Base-by-base conservation (phyloP, 2,888 invertebrate species). In the Orchesellides sinensis region DNA sequence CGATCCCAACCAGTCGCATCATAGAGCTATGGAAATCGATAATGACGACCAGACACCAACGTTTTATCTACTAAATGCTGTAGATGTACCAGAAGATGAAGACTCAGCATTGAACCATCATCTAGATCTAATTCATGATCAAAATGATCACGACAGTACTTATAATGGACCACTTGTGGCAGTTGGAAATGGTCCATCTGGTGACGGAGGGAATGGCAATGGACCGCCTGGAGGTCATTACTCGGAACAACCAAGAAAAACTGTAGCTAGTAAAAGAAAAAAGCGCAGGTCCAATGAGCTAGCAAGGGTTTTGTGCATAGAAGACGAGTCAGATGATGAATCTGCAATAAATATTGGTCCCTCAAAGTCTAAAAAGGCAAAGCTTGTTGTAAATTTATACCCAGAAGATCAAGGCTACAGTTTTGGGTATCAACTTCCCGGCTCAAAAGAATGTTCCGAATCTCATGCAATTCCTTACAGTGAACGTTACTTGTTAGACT, bases 391-490 rank as follows among this genome's bases (percentile, higher is more conserved):
- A 0, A 88, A 86, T 65, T 52, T 88, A 19, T 87, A 88, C 72
- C 70, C 83, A 5, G 49, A 72, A n/a, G 75, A 83, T 3, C 49
- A 77, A 54, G 88, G 88, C n/a, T 88, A 88, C 54, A 84, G 83
- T 14, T 86, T 81, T 56, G 75, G 82, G 45, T 52, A 65, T 25
- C 78, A 73, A 29, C 54, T 84, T 56, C 83, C 85, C 21, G 81
- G 83, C 35, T 66, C 61, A 29, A 84, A 82, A 17, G 79, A 85
- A 21, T 69, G 35, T 27, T 74, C 72, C 12, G 82, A 85, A 74
- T 85, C 84, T 49, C 87, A 88, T 25, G 47, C 84, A 14, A 85
- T 88, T 40, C 88, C 88, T 3, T 88, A 87, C 63, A 61, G 74
- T 32, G 87, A 88, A 68, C 69, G 81, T 23, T 87, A 86, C 54